These are phyloP conservation scores for Enteromius viviparus DNA, from an alignment of 2,797 vertebrate species.

Conservation along the genomic window DNA sequence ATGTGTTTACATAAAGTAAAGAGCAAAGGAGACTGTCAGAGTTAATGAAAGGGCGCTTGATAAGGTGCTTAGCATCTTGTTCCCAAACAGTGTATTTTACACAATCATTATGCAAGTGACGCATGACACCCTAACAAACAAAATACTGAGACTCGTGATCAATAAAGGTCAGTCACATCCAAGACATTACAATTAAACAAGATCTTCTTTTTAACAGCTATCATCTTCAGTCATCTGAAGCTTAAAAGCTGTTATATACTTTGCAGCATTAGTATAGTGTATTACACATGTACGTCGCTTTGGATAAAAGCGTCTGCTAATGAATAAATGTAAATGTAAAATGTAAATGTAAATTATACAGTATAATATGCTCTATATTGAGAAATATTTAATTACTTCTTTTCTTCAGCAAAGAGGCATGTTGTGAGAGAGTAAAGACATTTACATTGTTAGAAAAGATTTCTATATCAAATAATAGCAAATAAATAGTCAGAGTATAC, in stretches of 20 bases:
- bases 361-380: not conserved
- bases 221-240: not conserved
- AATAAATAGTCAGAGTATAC: not conserved
- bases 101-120: not conserved
- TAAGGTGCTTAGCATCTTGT: constrained; percentile 24
- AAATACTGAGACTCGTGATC: not conserved
- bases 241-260: not conserved
- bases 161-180: not conserved
- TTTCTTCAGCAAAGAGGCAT: not conserved
- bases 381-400: not conserved
- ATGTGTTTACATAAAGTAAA: constrained; percentile 28
- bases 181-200: not conserved
- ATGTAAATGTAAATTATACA: not conserved
- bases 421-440: not conserved
- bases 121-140: constrained; percentile 17
- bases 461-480: not conserved
- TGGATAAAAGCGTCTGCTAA: too few species aligned
- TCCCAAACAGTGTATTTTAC: constrained; percentile 13
- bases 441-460: not conserved
- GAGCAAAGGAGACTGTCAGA: constrained; percentile 8
- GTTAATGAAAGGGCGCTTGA: constrained; percentile 7
- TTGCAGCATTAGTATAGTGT: not conserved
- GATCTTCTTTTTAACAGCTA: not conserved
- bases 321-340: too few species aligned
- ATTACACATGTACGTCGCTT: too few species aligned